Base-by-base conservation (phyloP, 2,113 vertebrate species). In the human (Homo sapiens) region DNA sequence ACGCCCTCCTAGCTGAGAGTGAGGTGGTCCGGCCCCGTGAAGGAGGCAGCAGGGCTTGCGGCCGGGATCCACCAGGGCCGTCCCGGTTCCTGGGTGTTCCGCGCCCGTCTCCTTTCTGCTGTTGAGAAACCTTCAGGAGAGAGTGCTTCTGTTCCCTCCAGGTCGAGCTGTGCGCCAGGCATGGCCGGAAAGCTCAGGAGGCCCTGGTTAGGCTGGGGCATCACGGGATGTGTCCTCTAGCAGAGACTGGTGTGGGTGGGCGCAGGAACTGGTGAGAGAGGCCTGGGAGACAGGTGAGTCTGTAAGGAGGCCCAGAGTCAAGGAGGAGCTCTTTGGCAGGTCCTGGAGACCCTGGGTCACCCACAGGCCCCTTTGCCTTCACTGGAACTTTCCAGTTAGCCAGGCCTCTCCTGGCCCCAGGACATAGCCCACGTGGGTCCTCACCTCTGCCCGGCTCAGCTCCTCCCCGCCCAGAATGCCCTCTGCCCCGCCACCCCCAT, bases 41-140 rank as follows among this genome's bases (percentile, higher is more conserved):
- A 32, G 75, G 72, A 43, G 22, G 75, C 14, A 23, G 48, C 3
- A 8, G 79, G 14, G 27, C 82, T 8, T 8, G 13, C 1, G 0
- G 18, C 27, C 13, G 12, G 35, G 82, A 14, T 10, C 72, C 23
- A 17, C 38, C 50, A 25, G 22, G 32, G 40, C 17, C 0, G 3
- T 12, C n/a, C 22, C 6, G 0, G 30, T 35, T 14, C 43, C 45
- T 18, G 48, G 38, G 50, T 40, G 35, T 20, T 50, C 16, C 1
- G 2, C 0, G 7, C 18, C 32, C 6, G 8, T 35, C 38, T 38
- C 13, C 52, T n/a, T 17, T 38, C 12, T n/a, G n/a, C 14, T 0
- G 2, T n/a, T 18, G 25, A 5, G 25, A 66, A 85, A 9, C 61
- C 8, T 43, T 12, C 8, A 16, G 50, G n/a, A 9, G 68, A 75